Base-by-base conservation (phyloP, 1,140 invertebrate species). In the Heliconius eleuchia region DNA sequence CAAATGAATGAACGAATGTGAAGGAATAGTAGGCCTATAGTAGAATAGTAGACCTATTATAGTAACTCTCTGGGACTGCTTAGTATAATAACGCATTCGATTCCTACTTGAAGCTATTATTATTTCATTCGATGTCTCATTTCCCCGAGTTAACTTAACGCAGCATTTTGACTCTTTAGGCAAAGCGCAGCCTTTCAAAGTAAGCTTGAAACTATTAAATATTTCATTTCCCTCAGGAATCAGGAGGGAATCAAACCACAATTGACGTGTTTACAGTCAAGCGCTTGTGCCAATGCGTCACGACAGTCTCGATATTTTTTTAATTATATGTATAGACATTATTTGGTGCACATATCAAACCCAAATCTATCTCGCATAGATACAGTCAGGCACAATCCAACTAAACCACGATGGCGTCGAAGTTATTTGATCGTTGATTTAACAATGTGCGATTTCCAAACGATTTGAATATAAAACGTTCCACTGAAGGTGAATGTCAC, bases 401-500 rank as follows among this genome's bases (percentile, higher is more conserved):
- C 4, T 55, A 6, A 42, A 42, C 42, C 42, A 42, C 42, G 42
- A 46, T 16, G 13, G 55, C 3, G 19, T 30, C 13, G 13, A 66
- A 66, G 60, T 27, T 66, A 66, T 66, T 66, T 66, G 8, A 9
- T 66, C 27, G 60, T 66, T 16, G 60, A 66, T 66, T 13, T 30
- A 66, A 66, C 60, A 66, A 66, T 66, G 27, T 66, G 60, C 60
- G 60, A 66, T 66, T 66, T 66, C 60, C 60, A 66, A 66, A 70
- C 34, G 19, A 77, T 72, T 78, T 72, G 46, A 70, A 78, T 78
- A 78, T 72, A 78, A 78, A 66, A 66, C 60, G 60, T 66, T 73
- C 13, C 52, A 50, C 76, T 76, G n/a, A 76, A 80, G 74, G 79
- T 75, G 46, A 76, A 80, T 80, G 79, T 76, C 74, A 80, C 74